A percentile compares a stretch with the other conserved stretches of the same genome.
Evolutionary conservation across 1,140 invertebrate genomes (phyloP).

Genomic region (Eumaeus atala): DNA sequence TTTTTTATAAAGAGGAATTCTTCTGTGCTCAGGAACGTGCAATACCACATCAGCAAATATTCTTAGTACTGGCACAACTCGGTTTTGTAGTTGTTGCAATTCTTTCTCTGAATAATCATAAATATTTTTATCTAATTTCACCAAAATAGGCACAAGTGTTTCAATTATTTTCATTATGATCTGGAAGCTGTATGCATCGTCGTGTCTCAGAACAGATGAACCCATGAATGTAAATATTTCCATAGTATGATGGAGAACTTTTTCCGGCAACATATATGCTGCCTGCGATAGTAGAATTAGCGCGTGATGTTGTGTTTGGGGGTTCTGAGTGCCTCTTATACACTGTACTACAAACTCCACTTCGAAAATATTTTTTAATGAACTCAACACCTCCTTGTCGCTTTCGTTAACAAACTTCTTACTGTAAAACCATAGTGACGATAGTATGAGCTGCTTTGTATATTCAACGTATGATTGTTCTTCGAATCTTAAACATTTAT

Average conservation of each 20-base stretch:
- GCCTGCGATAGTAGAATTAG: constrained; percentile 86
- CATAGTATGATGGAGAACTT: constrained; percentile 93
- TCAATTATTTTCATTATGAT: constrained; percentile 93
- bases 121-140: constrained; percentile 71
- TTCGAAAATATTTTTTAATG: constrained; percentile 79
- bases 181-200: constrained; percentile 95
- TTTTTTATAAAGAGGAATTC: constrained; percentile 86
- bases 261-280: constrained; percentile 84
- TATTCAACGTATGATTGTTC: constrained; percentile 91
- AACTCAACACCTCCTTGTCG: constrained; percentile 63
- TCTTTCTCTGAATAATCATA: constrained; percentile 68
- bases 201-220: constrained; percentile 89
- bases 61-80: constrained; percentile 82
- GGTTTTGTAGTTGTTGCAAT: constrained; percentile 57
- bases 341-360: constrained; percentile 91
- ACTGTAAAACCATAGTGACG: constrained; percentile 84
- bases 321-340: constrained; percentile 91
- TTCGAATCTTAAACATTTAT: constrained; percentile 85
- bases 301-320: constrained; percentile 95
- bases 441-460: constrained; percentile 89
- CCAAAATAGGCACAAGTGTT: constrained; percentile 90
- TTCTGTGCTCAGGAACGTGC: constrained; percentile 92
- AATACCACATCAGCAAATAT: constrained; percentile 92
- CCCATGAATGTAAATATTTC: constrained; percentile 97
- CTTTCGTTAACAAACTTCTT: constrained; percentile 73